Evolutionary conservation across 1,140 invertebrate species (phyloP), one percentile per base, ranked within the genome.

Genomic region (Heliconius melpomene): DNA sequence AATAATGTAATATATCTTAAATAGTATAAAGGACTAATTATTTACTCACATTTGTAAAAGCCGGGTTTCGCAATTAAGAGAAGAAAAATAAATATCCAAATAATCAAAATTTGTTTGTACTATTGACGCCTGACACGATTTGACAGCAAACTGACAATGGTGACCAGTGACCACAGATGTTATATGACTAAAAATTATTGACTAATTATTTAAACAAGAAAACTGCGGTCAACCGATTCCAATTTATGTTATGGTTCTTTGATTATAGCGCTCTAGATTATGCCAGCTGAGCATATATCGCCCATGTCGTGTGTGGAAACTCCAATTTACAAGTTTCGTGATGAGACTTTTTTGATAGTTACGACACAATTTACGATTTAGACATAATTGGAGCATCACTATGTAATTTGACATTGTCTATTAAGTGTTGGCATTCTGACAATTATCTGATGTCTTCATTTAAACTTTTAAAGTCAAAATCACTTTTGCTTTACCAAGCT

Each of bases 51-150:
- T 74, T 32, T 32, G 57, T 72, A 70, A 70, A 79, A 66, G 38
- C 78, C 72, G 78, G 73, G 57, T 79, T 74, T 79, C 74, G 72
- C 38, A 79, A 70, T 66, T 72, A n/a, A 50, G 50, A 50, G 20
- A 54, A 74, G 54, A 54, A 79, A 79, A 79, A 79, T 72, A 79
- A 78, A 23, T 60, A 70, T 74, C 40, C 38, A 46, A 70, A 74
- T 54, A 70, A 74, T 79, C 77, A 78, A 78, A 78, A 73, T 40
- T 78, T 78, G n/a, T 57, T 78, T 78, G n/a, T 57, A 57, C 32
- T 5, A 26, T 54, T 79, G 72, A 74, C 78, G 73, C n/a, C 29
- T 74, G 38, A 72, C 70, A 72, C 70, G 76, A 72, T 60, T 57
- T 75, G 73, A 74, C 73, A 74, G 40, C 46, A 18, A 77, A 46